Evolutionary conservation across 2,797 vertebrate genomes (phyloP).

Genomic region (Amblyopsis hoosieri): DNA sequence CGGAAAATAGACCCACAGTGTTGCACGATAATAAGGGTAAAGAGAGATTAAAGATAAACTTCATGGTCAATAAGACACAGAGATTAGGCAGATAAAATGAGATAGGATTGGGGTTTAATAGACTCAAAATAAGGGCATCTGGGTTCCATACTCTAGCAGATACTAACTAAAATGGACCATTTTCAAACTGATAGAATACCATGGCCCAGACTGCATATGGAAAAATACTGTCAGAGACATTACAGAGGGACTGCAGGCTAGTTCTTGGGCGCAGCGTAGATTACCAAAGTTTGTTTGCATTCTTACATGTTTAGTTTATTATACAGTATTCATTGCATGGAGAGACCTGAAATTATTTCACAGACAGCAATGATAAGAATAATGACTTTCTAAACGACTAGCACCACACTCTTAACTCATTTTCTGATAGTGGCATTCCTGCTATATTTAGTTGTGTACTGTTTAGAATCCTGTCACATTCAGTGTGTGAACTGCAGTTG

Average conservation of each 20-base stretch:
- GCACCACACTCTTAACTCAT: slow-evolving; percentile 82
- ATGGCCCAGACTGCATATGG: slow-evolving; percentile 61
- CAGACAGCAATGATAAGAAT: slow-evolving; percentile 86
- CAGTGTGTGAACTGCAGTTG: slow-evolving; percentile 70
- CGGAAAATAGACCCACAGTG: slow-evolving; percentile 73
- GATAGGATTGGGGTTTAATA: slow-evolving; percentile 78
- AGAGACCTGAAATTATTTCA: slow-evolving; percentile 86
- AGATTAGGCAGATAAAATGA: slow-evolving; percentile 79
- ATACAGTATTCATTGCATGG: slow-evolving; percentile 86
- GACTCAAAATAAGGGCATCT: slow-evolving; percentile 78
- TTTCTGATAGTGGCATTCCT: slow-evolving; percentile 83
- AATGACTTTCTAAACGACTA: slow-evolving; percentile 86
- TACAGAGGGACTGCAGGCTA: slow-evolving; percentile 65
- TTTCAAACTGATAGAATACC: slow-evolving; percentile 67
- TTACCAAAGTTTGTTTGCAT: slow-evolving; percentile 76
- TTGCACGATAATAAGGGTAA: slow-evolving; percentile 74
- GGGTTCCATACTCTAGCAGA: slow-evolving; percentile 73
- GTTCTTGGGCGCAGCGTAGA: slow-evolving; percentile 65
- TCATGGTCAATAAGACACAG: slow-evolving; percentile 79
- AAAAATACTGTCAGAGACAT: slow-evolving; percentile 53
- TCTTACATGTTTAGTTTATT: slow-evolving; percentile 81
- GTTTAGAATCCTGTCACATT: slow-evolving; percentile 85
- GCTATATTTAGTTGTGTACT: slow-evolving; percentile 87
- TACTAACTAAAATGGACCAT: slow-evolving; percentile 76
- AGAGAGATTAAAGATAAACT: slow-evolving; percentile 78